These are phyloP conservation scores for Liolophura sinensis DNA, from an alignment of 1,140 invertebrate genomes.

Conservation along the genomic window DNA sequence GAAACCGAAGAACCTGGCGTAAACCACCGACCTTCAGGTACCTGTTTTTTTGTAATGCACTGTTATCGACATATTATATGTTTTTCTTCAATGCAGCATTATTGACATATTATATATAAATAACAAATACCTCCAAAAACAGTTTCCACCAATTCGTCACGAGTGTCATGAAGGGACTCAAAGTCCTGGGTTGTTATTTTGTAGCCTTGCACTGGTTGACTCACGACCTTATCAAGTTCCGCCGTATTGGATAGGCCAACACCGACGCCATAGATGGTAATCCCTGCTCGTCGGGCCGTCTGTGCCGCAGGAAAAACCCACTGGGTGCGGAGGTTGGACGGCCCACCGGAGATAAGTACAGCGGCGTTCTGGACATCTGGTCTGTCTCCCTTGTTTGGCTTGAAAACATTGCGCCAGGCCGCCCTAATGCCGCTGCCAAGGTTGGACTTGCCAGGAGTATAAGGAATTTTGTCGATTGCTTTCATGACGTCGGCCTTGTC, in stretches of 20 bases:
- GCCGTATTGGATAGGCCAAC: slow-evolving; percentile 39
- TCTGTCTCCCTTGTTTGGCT: slow-evolving; percentile 13
- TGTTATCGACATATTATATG: no score
- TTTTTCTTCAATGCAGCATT: no score
- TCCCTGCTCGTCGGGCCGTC: slow-evolving; percentile 20
- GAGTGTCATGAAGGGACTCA: slow-evolving; percentile 30
- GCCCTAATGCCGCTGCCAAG: slow-evolving; percentile 28
- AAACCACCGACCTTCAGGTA: no score
- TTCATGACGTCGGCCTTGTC: slow-evolving; percentile 16
- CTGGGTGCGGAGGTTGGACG: background rate
- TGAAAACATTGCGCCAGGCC: slow-evolving; percentile 21
- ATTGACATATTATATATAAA: no score
- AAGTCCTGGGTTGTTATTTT: slow-evolving; percentile 40
- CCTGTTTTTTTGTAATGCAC: no score
- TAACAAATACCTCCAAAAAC: no score
- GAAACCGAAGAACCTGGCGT: no score
- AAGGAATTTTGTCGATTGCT: slow-evolving; percentile 22
- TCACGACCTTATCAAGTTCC: slow-evolving; percentile 40
- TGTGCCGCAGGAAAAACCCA: slow-evolving; percentile 10
- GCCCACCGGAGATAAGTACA: slow-evolving; percentile 16
- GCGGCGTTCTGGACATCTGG: slow-evolving; percentile 11
- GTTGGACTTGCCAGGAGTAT: slow-evolving; percentile 31
- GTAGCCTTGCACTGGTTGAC: slow-evolving; percentile 29
- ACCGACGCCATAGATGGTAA: slow-evolving; percentile 34
- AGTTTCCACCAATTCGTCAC: no score